Percentiles rank a stretch among this genome's conserved stretches.
Conservation (phyloP, 2,888 invertebrate genomes). For the Corbicula japonica region DNA sequence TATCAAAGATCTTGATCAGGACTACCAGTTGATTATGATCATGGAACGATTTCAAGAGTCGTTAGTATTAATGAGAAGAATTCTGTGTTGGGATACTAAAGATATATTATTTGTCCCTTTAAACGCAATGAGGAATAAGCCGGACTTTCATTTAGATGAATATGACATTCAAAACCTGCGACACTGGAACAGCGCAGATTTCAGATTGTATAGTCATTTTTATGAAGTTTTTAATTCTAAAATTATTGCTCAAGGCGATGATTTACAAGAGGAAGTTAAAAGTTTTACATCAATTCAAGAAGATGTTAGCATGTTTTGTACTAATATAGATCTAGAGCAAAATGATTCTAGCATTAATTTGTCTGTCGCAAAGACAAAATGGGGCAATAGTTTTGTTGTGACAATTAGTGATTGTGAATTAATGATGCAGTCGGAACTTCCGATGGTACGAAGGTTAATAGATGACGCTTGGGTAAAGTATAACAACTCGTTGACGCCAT, state of each 20-base stretch:
- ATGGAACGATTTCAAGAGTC: slow-evolving; percentile 84
- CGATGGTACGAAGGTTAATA: slow-evolving; percentile 52
- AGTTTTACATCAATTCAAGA: slow-evolving; percentile 63
- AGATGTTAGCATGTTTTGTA: slow-evolving; percentile 56
- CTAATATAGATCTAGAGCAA: background rate
- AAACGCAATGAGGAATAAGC: slow-evolving; percentile 61
- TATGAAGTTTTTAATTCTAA: slow-evolving; percentile 67
- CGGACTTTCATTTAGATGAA: slow-evolving; percentile 49
- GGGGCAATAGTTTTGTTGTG: slow-evolving; percentile 55
- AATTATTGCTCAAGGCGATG: slow-evolving; percentile 60
- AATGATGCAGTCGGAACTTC: slow-evolving; percentile 58
- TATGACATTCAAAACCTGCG: slow-evolving; percentile 63
- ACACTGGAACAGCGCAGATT: slow-evolving; percentile 78
- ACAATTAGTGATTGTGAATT: slow-evolving; percentile 49
- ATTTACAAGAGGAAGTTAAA: slow-evolving; percentile 65
- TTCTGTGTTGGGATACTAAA: slow-evolving; percentile 80
- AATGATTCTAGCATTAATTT: background rate
- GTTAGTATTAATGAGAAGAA: slow-evolving; percentile 79
- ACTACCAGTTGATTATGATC: slow-evolving; percentile 80
- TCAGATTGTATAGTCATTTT: slow-evolving; percentile 78
- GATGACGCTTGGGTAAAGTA: slow-evolving; percentile 52
- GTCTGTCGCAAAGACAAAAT: slow-evolving; percentile 41
- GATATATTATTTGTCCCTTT: slow-evolving; percentile 80
- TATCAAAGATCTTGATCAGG: slow-evolving; percentile 70
- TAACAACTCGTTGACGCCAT: no score